These are phyloP conservation scores for Schizotus pectinicornis DNA, from an alignment of 2,888 invertebrate genomes.

Conservation along the genomic window DNA sequence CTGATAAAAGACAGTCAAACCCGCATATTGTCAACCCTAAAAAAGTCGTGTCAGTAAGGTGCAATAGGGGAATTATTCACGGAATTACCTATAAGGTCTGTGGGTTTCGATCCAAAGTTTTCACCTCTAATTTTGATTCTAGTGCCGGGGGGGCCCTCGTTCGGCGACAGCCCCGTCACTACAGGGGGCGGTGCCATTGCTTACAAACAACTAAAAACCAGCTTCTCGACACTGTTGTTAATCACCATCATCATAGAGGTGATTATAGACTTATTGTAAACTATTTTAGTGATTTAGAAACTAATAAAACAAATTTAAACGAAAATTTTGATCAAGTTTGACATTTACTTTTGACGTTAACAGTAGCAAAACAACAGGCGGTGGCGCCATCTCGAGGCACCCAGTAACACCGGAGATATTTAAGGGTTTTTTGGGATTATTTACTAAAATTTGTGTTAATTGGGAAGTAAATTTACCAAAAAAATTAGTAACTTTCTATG, in stretches of 20 bases:
- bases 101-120: conserved; percentile 84
- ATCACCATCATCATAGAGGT: background rate
- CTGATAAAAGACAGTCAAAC: conserved; percentile 91
- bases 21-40: conserved; percentile 94
- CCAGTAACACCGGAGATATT: no score
- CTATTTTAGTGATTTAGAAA: no score
- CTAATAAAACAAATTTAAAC: conserved; percentile 21
- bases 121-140: conserved; percentile 94
- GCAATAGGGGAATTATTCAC: background rate
- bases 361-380: conserved; percentile 21
- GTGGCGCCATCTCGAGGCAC: background rate
- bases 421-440: no score
- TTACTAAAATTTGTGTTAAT: no score
- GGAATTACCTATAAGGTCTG: conserved; percentile 82
- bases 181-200: conserved; percentile 79
- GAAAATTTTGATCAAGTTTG: conserved; percentile 11
- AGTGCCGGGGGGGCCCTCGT: conserved; percentile 97
- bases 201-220: conserved; percentile 3
- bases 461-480: no score
- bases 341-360: conserved; percentile 26
- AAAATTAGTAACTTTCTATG: no score
- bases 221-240: conserved; percentile 4
- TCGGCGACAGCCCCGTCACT: conserved; percentile 97
- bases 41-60: conserved; percentile 26
- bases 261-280: conserved; percentile 6